Evolutionary conservation across 2,888 invertebrate genomes (phyloP).

Genomic region (Hirtodrosophila histrioides): DNA sequence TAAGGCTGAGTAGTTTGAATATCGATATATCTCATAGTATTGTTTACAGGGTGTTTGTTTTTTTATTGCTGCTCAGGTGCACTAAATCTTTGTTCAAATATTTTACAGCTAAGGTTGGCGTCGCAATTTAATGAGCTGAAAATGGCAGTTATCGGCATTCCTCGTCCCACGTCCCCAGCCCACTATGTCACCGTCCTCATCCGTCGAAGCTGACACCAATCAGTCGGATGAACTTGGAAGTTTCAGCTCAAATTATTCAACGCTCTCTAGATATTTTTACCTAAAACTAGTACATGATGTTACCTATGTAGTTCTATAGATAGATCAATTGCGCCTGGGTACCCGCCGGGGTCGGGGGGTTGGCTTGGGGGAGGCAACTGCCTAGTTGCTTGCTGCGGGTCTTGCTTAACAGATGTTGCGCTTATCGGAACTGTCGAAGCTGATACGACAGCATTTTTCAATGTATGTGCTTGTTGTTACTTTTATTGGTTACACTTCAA

Average conservation of each 20-base stretch:
- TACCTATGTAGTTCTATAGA: slow-evolving; percentile 40
- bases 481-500: slow-evolving; percentile 45
- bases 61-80: slow-evolving; percentile 1
- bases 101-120: slow-evolving; percentile 57
- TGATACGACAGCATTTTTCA: slow-evolving; percentile 58
- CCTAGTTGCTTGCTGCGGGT: not conserved
- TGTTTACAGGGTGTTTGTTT: slow-evolving; percentile 24
- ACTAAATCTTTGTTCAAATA: slow-evolving; percentile 61
- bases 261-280: too few relatives aligned
- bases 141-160: slow-evolving; percentile 50
- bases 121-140: slow-evolving; percentile 67
- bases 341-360: not conserved
- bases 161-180: not conserved
- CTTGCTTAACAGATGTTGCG: slow-evolving; percentile 67
- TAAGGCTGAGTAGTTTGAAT: too few relatives aligned
- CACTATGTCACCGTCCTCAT: not conserved
- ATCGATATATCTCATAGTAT: too few relatives aligned
- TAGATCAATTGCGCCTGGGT: slow-evolving; percentile 49
- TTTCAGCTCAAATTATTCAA: slow-evolving; percentile 13
- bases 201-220: slow-evolving; percentile 41
- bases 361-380: slow-evolving; percentile 2
- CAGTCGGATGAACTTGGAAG: slow-evolving; percentile 55
- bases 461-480: slow-evolving; percentile 27
- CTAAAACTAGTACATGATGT: not conserved
- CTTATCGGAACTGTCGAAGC: slow-evolving; percentile 58